Percentiles rank a stretch among this genome's conserved stretches.
phyloP scores from a whole-genome alignment of 92 coral and sea anemone species.

The Virgularia gustaviana region DNA sequence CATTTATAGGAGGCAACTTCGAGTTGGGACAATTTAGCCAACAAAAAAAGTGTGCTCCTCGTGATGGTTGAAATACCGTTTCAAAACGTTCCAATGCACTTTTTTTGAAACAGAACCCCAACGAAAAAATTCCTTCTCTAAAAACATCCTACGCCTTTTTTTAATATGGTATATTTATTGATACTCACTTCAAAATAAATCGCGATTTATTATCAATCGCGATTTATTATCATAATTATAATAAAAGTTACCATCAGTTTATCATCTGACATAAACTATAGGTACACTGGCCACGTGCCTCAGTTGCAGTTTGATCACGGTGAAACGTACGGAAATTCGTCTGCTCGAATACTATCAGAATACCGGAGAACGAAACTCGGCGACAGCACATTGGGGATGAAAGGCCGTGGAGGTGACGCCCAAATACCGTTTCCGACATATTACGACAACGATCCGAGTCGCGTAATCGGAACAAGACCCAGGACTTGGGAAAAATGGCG shows the following conservation, averaged over 20 bases:
- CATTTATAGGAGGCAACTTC: no score
- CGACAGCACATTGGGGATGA: slow-evolving; percentile 75
- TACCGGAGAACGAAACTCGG: slow-evolving; percentile 70
- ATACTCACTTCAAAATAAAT: no score
- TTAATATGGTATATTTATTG: no score
- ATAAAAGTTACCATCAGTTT: not conserved
- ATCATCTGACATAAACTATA: no score
- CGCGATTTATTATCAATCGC: not conserved
- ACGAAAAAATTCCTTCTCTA: no score
- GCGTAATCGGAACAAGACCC: slow-evolving; percentile 87
- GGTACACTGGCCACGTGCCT: slow-evolving; percentile 87
- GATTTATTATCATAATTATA: not conserved
- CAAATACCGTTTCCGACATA: slow-evolving; percentile 87
- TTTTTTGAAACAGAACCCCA: no score
- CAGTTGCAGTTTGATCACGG: slow-evolving; percentile 68
- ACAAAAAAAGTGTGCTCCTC: no score
- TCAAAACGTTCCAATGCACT: no score
- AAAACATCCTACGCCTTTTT: no score
- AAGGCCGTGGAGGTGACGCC: slow-evolving; percentile 85
- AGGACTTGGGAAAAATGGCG: slow-evolving; percentile 92
- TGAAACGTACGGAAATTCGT: slow-evolving; percentile 84
- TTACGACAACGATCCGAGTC: slow-evolving; percentile 88
- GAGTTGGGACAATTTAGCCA: no score
- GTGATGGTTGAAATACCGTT: no score
- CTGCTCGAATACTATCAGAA: slow-evolving; percentile 76